Evolutionary conservation across 2,113 vertebrate species (phyloP).

Genomic region (Erythrolamprus reginae): DNA sequence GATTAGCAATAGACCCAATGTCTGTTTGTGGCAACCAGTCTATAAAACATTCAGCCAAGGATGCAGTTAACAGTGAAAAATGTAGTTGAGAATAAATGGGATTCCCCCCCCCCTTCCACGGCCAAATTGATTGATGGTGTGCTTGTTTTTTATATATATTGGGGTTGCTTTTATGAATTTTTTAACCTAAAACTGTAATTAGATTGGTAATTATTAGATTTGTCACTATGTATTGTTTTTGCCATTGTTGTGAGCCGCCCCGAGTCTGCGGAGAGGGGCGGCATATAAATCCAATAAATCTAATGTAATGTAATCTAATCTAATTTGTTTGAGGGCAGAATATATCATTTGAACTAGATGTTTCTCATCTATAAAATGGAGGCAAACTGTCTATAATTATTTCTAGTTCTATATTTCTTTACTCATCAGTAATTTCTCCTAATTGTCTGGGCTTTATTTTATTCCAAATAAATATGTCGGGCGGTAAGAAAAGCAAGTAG

Average conservation of each 20-base stretch:
- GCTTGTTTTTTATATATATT: too few species aligned
- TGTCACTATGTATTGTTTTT: too few species aligned
- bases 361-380: neutral
- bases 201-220: too few species aligned
- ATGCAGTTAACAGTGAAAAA: neutral
- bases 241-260: too few species aligned
- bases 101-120: neutral
- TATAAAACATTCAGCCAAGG: neutral
- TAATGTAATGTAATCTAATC: too few species aligned
- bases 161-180: too few species aligned
- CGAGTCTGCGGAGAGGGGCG: too few species aligned
- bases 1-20: neutral
- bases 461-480: neutral
- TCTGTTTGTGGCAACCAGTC: neutral
- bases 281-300: too few species aligned
- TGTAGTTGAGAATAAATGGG: neutral
- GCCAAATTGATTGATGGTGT: too few species aligned
- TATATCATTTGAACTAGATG: neutral
- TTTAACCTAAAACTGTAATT: too few species aligned
- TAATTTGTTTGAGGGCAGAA: neutral
- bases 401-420: neutral
- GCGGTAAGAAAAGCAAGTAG: too few species aligned
- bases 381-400: neutral
- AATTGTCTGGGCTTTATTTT: neutral
- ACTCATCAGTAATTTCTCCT: neutral